Conservation (phyloP, 2,888 invertebrate genomes). For the Callimorpha dominula region DNA sequence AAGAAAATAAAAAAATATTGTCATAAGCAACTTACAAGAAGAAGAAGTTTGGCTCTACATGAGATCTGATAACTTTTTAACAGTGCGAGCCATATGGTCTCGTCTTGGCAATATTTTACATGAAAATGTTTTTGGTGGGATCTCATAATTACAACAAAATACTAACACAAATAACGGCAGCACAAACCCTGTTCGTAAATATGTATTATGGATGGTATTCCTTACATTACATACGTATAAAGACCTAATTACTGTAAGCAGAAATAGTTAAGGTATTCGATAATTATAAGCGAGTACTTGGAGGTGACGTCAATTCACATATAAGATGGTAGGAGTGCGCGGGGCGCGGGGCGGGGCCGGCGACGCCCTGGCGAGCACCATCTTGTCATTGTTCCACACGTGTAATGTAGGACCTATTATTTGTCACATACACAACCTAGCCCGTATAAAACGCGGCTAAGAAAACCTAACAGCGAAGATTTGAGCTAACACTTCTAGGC, state of each 20-base stretch:
- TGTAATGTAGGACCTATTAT: slow-evolving; percentile 5
- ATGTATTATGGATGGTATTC: background rate
- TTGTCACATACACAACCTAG: background rate
- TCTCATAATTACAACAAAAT: background rate
- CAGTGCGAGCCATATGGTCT: too few relatives aligned
- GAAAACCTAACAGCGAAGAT: background rate
- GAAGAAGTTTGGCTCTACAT: too few relatives aligned
- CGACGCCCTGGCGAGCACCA: slow-evolving; percentile 45
- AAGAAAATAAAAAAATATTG: too few relatives aligned
- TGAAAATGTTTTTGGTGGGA: too few relatives aligned
- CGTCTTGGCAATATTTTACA: too few relatives aligned
- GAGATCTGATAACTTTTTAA: too few relatives aligned
- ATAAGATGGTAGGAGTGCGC: slow-evolving; percentile 13
- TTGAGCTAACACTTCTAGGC: background rate
- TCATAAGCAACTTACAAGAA: too few relatives aligned
- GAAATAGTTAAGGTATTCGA: slow-evolving; percentile 10
- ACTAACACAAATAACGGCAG: background rate
- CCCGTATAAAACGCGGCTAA: background rate
- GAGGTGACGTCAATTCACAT: slow-evolving; percentile 2
- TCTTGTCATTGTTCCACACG: slow-evolving; percentile 40
- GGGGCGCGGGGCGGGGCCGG: slow-evolving; percentile 41
- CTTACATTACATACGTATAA: slow-evolving; percentile 4
- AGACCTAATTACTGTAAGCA: slow-evolving; percentile 6
- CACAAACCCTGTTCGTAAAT: background rate
- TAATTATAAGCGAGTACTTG: slow-evolving; percentile 12